Evolutionary conservation across 2,113 vertebrate species (phyloP), one percentile per base, ranked within the genome.

Genomic region (Hemiprocne comata): DNA sequence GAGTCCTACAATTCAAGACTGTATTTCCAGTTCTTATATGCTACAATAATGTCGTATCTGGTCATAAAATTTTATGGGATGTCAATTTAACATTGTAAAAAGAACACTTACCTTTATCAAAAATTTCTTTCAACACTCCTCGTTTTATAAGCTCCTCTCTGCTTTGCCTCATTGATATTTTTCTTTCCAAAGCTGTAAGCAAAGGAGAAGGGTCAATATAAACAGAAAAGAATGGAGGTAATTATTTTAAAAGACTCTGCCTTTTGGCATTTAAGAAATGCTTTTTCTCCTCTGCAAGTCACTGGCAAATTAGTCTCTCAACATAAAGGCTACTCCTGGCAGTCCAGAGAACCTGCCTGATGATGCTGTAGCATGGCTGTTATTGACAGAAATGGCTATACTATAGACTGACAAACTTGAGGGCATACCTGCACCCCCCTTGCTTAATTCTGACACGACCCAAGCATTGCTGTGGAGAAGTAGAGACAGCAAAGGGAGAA

Each of bases 161-260:
- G 98, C 99, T 99, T 97, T 99, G 99, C 77, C 99, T 98, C 98
- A 99, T 98, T 6, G 99, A 99, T 98, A 99, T 99, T 98, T 99
- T 99, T 97, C 99, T 98, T 97, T 99, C 99, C 98, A 99, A 97
- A 95, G 99, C 99, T 99, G 97, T n/a, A 86, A 96, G 90, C 84
- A 89, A 95, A 58, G 84, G n/a, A 97, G 48, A 97, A 76, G 64
- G 34, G 78, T 89, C 79, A 85, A 88, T 65, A 73, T n/a, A 72
- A 89, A 75, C 4, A 76, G 84, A 73, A 97, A 80, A 70, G 24
- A 72, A 74, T 44, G 17, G 13, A 65, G 94, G 93, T 20, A 2
- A 24, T 8, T 42, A 29, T 87, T 94, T 70, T 65, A 82, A 77
- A 93, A 78, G 66, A 11, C 31, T 64, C 24, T 50, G 58, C 14